Evolutionary conservation across 2,888 invertebrate species (phyloP).

Genomic region (Neoaliturus tenellus): DNA sequence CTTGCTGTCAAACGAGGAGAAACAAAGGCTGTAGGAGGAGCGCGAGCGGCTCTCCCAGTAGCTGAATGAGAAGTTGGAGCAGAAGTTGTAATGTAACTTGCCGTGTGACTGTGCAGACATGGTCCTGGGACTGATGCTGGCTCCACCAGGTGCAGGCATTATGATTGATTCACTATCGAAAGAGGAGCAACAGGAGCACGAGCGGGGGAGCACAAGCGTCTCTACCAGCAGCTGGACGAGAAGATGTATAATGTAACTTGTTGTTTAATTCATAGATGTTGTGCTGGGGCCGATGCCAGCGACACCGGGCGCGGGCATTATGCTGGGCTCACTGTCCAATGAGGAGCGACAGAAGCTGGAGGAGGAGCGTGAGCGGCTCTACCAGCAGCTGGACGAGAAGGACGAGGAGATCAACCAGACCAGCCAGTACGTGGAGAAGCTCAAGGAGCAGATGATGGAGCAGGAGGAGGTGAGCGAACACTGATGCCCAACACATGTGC

Average conservation of each 20-base stretch:
- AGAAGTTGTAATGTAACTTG: too few species aligned
- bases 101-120: too few species aligned
- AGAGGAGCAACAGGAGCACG: conserved; percentile 90
- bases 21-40: too few species aligned
- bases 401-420: conserved; percentile 99
- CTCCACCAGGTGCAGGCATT: conserved; percentile 79
- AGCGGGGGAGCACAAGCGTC: conserved; percentile 91
- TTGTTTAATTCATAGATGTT: too few species aligned
- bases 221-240: conserved; percentile 98
- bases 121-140: conserved; percentile 79
- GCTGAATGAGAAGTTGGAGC: too few species aligned
- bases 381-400: conserved; percentile 98
- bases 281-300: conserved; percentile 80
- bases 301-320: conserved; percentile 79
- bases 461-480: conserved; percentile 86
- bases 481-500: not conserved
- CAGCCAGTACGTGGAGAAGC: conserved; percentile 96
- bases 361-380: conserved; percentile 93
- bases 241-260: too few species aligned
- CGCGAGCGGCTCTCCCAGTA: too few species aligned
- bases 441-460: conserved; percentile 98
- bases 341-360: conserved; percentile 90
- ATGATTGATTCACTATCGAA: conserved; percentile 83
- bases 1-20: too few species aligned
- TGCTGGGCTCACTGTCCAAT: conserved; percentile 82